These are phyloP conservation scores for Digitonthophagus gazella DNA, from an alignment of 2,888 invertebrate genomes.

Conservation along the genomic window DNA sequence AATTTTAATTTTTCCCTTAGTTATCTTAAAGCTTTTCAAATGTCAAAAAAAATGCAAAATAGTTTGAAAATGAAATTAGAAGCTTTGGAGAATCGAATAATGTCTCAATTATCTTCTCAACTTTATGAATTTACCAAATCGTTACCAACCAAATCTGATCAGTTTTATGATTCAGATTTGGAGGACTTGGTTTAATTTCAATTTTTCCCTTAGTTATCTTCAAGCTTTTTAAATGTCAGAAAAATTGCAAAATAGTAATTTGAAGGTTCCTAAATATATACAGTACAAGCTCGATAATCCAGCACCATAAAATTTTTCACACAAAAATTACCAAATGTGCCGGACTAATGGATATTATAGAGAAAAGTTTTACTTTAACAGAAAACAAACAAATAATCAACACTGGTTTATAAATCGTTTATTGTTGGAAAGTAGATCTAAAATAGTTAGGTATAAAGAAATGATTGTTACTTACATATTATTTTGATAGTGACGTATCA, in stretches of 20 bases:
- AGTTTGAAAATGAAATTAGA: constrained; percentile 19
- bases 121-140: constrained; percentile 23
- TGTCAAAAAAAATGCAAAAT: not conserved
- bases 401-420: no score
- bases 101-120: constrained; percentile 20
- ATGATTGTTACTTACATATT: no score
- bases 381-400: no score
- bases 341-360: no score
- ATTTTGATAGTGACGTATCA: no score
- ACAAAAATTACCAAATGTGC: no score
- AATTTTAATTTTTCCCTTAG: not conserved
- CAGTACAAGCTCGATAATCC: no score
- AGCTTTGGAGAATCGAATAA: constrained; percentile 22
- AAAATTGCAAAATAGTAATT: not conserved
- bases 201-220: not conserved
- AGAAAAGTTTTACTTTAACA: no score
- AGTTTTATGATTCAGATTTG: constrained; percentile 13
- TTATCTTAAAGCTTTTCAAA: not conserved
- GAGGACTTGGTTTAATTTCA: constrained; percentile 21
- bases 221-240: not conserved
- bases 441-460: no score
- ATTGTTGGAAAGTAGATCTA: no score
- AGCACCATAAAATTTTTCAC: no score
- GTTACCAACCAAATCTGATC: not conserved
- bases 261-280: not conserved